Evolutionary conservation across 1,140 invertebrate species (phyloP).

Genomic region (Batillaria attramentaria): DNA sequence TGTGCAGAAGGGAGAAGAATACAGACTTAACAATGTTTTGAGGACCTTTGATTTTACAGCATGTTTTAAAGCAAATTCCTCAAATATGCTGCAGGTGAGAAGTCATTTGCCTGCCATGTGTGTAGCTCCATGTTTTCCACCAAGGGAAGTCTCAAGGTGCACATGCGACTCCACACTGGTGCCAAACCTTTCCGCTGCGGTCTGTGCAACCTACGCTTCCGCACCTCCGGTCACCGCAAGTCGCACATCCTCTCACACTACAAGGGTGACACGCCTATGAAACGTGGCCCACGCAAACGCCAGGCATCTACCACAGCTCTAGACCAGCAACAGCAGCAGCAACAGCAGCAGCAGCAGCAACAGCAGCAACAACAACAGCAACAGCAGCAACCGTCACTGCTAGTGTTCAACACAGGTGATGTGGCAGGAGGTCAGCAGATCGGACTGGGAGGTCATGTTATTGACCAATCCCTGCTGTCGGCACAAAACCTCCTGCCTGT

Average conservation of each 20-base stretch:
- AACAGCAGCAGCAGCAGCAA: conserved; percentile 31
- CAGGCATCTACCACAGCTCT: background rate
- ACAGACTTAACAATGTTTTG: background rate
- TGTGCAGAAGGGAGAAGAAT: background rate
- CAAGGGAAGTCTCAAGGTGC: conserved; percentile 78
- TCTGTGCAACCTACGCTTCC: conserved; percentile 78
- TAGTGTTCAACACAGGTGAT: conserved; percentile 23
- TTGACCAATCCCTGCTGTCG: conserved; percentile 63
- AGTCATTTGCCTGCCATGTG: conserved; percentile 70
- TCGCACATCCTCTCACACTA: conserved; percentile 72
- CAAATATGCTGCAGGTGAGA: conserved; percentile 58
- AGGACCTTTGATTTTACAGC: background rate
- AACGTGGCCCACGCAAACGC: conserved; percentile 33
- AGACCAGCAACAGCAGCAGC: background rate
- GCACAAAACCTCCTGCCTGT: conserved; percentile 61
- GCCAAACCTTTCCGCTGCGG: conserved; percentile 80
- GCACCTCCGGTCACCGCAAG: conserved; percentile 74
- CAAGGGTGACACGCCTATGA: conserved; percentile 62
- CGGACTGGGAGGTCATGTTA: conserved; percentile 52
- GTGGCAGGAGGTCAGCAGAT: conserved; percentile 15
- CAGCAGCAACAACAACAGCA: conserved; percentile 40
- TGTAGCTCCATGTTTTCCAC: conserved; percentile 70
- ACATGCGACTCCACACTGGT: conserved; percentile 81
- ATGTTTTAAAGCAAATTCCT: background rate
- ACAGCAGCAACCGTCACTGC: conserved; percentile 16